Conservation (phyloP, 1,140 invertebrate species). For the Anoplophora glabripennis region DNA sequence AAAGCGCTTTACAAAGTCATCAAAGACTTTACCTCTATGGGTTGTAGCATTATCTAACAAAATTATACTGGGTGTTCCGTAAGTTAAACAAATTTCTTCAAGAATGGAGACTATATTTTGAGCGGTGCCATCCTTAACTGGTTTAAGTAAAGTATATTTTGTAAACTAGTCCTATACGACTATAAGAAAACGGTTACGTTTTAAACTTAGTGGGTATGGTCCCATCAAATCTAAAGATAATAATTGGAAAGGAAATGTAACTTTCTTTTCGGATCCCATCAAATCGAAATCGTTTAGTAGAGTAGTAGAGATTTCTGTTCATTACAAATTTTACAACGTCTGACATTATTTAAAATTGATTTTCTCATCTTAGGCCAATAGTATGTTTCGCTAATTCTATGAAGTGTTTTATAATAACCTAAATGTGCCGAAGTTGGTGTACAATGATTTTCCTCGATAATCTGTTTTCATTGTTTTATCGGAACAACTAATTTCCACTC, state of each 20-base stretch:
- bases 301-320: not conserved
- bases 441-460: slow-evolving; percentile 10
- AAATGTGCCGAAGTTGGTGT: slow-evolving; percentile 11
- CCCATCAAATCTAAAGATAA: slow-evolving; percentile 19
- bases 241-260: slow-evolving; percentile 20
- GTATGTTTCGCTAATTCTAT: slow-evolving; percentile 10
- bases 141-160: slow-evolving; percentile 20
- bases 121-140: slow-evolving; percentile 13
- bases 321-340: slow-evolving; percentile 1
- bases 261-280: slow-evolving; percentile 12
- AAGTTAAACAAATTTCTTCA: slow-evolving; percentile 22
- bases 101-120: slow-evolving; percentile 11
- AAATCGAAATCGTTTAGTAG: slow-evolving; percentile 1
- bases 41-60: slow-evolving; percentile 34
- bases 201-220: slow-evolving; percentile 15
- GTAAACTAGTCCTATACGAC: slow-evolving; percentile 22
- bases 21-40: slow-evolving; percentile 28
- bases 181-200: slow-evolving; percentile 17
- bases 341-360: slow-evolving; percentile 5
- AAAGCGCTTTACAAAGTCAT: slow-evolving; percentile 17
- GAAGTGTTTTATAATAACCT: slow-evolving; percentile 14
- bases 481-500: slow-evolving; percentile 14
- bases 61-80: slow-evolving; percentile 27
- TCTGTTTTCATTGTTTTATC: not conserved
- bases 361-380: slow-evolving; percentile 20